Base-by-base conservation (phyloP, 30 jellyfish, hydroid and myxozoan species). In the Haliclystus octoradiatus region DNA sequence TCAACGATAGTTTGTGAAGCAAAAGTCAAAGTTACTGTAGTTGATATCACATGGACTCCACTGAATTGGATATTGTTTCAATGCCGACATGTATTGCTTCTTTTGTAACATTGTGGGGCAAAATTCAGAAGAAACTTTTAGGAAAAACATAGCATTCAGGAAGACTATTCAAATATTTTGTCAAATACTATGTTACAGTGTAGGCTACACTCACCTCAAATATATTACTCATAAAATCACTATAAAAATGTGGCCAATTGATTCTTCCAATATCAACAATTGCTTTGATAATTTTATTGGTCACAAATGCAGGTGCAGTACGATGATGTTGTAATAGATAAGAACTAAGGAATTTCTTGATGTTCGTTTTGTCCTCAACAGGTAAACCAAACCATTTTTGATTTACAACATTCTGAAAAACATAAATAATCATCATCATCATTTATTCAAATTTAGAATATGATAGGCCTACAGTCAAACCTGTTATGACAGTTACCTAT, bases 191-290 rank as follows among this genome's bases (percentile, higher is more conserved):
- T n/a, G n/a, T n/a, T n/a, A n/a, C n/a, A n/a, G n/a, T n/a, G n/a
- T n/a, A n/a, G n/a, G n/a, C n/a, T n/a, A 53, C 29, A 31, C 72
- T 31, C 27, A 88, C 97, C 84, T 88, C 92, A 3, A 88, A 35
- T 35, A 80, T 62, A 33, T 75, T 80, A 50, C 83, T 66, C 28
- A 81, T 77, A 52, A 78, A 88, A 34, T 74, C 79, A 26, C 93
- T 93, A 40, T 81, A 88, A 69, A 75, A 75, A 81, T 80, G 93
- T 0, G 97, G 97, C 97, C 97, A 88, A 67, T 80, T 94, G 12
- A 65, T 15, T 50, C 97, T 72, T 52, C 94, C 97, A 49, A 88
- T 80, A 50, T 80, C 80, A 49, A 80, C 97, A 47, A 81, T 75
- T 25, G 74, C 88, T 66, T 88, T 88, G 63, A 88, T 80, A 4